These are phyloP conservation scores for Musca vetustissima DNA, from an alignment of 1,140 invertebrate genomes.

Conservation along the genomic window DNA sequence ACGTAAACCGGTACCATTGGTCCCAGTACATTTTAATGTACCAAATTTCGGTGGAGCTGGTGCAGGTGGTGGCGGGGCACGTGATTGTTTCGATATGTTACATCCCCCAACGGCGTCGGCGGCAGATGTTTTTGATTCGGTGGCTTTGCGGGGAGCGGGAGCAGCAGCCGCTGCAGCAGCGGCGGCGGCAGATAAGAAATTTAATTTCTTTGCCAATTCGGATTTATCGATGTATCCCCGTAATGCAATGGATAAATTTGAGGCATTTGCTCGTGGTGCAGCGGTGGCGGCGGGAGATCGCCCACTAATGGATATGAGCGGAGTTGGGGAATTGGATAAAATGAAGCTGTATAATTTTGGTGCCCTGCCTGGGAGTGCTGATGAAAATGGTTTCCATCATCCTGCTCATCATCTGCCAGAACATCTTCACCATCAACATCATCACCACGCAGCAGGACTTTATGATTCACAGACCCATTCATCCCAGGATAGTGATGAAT, in stretches of 20 bases:
- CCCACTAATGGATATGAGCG: not conserved
- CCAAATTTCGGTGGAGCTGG: constrained; percentile 51
- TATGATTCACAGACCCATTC: constrained; percentile 2
- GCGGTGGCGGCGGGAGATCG: not conserved
- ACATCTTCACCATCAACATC: constrained; percentile 27
- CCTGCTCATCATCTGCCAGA: constrained; percentile 30
- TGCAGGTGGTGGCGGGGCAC: constrained; percentile 38
- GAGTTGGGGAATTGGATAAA: constrained; percentile 6
- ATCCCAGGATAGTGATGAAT: constrained; percentile 35
- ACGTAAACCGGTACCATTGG: constrained; percentile 59
- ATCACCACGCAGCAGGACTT: constrained; percentile 27
- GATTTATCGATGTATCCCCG: constrained; percentile 46
- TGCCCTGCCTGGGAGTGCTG: not conserved
- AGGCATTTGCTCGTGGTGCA: constrained; percentile 25
- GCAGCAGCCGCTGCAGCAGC: too few relatives aligned
- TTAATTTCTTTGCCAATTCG: constrained; percentile 52
- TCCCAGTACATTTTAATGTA: constrained; percentile 55
- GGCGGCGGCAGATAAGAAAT: constrained; percentile 36
- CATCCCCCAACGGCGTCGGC: constrained; percentile 37
- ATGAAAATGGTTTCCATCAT: constrained; percentile 9
- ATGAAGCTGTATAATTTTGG: constrained; percentile 16
- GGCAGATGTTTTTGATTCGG: constrained; percentile 44
- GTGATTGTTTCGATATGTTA: constrained; percentile 49
- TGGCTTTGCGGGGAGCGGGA: constrained; percentile 41
- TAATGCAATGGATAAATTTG: constrained; percentile 41